Evolutionary conservation across 2,888 invertebrate species (phyloP), one percentile per base, ranked within the genome.

Genomic region (Bombylius discolor): DNA sequence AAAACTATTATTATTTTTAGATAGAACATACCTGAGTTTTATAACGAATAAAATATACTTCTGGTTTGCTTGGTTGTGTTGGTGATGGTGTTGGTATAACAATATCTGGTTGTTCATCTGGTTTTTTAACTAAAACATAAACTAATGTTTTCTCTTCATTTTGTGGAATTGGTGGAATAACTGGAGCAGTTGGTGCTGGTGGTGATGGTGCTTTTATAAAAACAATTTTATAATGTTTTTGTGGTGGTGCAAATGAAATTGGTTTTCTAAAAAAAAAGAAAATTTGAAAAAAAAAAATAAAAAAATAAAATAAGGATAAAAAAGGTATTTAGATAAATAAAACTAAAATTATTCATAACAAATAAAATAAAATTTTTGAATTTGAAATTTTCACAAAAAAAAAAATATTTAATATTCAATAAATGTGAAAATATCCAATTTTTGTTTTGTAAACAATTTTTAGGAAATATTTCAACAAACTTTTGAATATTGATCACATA

Each of bases 221-320:
- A 57, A 87, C 83, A 66, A 87, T 87, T 70, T 86, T 85, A 77
- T 86, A 87, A 68, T 87, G 85, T 65, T 85, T 86, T 70, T 86
- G 85, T n/a, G 86, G 81, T 33, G 82, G 76, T 33, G 79, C 76
- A 47, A 79, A 76, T 52, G 70, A 67, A 61, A 79, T 75, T 23
- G 76, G 79, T 68, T 77, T 81, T 63, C 79, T 80, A 13, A 0
- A 58, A 59, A 34, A 47, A 55, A 34, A 52, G 31, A 6, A 58
- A 59, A 56, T 58, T 56, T 32, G 45, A 53, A 33, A 52, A 45
- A 49, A 39, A 53, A 46, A n/a, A 23, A 45, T 1, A 33, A 33
- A 49, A 46, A n/a, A 23, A 45, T 1, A 33, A 33, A 49, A 23
- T 1, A 23, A 23, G 23, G 23, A 3, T 23, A 23, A 23, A 23